Evolutionary conservation across 2,113 vertebrate genomes (phyloP), one percentile per base, ranked within the genome.

Genomic region (Cacatua alba): DNA sequence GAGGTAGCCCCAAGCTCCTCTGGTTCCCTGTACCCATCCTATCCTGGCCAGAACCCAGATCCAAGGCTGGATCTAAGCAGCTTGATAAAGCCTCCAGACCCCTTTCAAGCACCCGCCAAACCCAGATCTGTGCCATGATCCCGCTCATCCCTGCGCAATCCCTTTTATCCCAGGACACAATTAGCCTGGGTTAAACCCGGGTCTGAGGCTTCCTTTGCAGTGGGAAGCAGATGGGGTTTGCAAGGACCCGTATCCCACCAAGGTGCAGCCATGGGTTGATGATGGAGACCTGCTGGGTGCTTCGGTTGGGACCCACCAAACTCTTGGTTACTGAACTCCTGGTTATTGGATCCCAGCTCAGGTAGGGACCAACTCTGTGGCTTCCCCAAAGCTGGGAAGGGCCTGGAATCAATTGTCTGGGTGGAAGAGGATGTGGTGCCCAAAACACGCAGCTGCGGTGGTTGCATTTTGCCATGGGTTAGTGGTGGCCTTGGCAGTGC

Each of bases 161-260:
- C 85, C 46, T 17, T 14, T 23, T n/a, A 46, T 81, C 84, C 84
- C 9, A 1, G 37, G 78, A 48, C 46, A 4, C 0, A 0, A 18
- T 78, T 28, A 2, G 7, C 25, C 44, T 23, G 0, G 0, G 25
- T 52, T 60, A 21, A 43, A 55, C 23, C 37, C 0, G 0, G 11
- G 4, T 9, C 33, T 4, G 20, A 29, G 15, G 5, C 35, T 52
- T 28, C 11, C 41, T 8, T 25, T 19, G 33, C 28, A 1, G 0
- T 13, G 41, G 51, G 76, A 55, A 46, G 37, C 23, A 20, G 43
- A 2, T 2, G 23, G 53, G 20, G 20, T 41, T 41, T 7, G 6
- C 9, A 4, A 35, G 46, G 48, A 19, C 7, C 1, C 0, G 1
- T 20, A 15, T 78, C 35, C 67, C 44, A 23, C 10, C 9, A 0